phyloP scores from a whole-genome alignment of 2,888 invertebrate species.

The Neuroscelio doddi region DNA sequence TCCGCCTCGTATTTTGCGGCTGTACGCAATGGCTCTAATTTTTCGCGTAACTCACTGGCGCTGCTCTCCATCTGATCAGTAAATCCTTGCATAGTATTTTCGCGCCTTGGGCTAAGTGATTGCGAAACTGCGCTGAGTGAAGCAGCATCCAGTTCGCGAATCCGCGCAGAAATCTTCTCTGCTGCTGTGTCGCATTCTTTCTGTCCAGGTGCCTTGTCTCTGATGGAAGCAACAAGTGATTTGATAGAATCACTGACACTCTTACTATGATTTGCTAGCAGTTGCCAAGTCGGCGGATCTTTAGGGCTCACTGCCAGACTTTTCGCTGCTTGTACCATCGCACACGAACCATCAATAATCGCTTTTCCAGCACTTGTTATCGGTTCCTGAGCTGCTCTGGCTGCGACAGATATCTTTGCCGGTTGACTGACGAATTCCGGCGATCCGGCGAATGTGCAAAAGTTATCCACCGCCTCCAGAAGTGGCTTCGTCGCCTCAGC shows the following conservation, averaged over 20 bases:
- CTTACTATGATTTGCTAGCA: constrained; percentile 94
- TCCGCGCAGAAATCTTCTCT: constrained; percentile 82
- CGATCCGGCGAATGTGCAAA: constrained; percentile 91
- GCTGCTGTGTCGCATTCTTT: constrained; percentile 91
- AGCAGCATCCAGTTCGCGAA: constrained; percentile 89
- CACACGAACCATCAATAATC: constrained; percentile 88
- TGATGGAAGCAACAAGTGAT: constrained; percentile 91
- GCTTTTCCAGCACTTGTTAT: constrained; percentile 86
- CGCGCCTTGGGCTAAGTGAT: constrained; percentile 79
- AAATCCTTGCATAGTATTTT: constrained; percentile 83
- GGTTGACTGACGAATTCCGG: constrained; percentile 95
- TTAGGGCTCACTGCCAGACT: constrained; percentile 90
- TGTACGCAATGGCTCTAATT: constrained; percentile 86
- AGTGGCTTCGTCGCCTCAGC: constrained; percentile 88
- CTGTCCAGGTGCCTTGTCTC: constrained; percentile 97
- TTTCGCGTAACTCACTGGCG: constrained; percentile 86
- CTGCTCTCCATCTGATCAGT: constrained; percentile 86
- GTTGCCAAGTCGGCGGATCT: constrained; percentile 95
- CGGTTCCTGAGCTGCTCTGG: constrained; percentile 88
- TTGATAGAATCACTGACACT: constrained; percentile 98
- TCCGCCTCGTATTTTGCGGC: constrained; percentile 95
- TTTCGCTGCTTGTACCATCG: constrained; percentile 93
- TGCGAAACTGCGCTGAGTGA: constrained; percentile 91
- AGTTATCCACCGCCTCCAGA: constrained; percentile 90
- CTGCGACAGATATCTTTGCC: constrained; percentile 90